These are phyloP conservation scores for Drosophila meridiana DNA, from an alignment of 2,888 invertebrate genomes.

Conservation along the genomic window DNA sequence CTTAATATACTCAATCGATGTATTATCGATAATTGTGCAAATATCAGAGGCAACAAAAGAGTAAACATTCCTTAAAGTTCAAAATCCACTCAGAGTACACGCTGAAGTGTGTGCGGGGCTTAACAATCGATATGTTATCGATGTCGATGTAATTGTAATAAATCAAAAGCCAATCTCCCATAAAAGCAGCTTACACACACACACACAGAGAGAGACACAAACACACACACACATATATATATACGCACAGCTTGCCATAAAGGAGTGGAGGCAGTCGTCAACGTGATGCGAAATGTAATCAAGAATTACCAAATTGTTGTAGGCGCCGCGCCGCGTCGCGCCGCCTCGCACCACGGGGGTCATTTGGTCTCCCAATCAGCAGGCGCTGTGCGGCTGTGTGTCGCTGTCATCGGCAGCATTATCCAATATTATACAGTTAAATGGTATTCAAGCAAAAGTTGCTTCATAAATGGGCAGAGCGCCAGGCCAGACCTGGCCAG, in stretches of 20 bases:
- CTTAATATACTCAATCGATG: not conserved
- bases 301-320: conserved; percentile 61
- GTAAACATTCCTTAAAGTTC: not conserved
- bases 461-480: conserved; percentile 57
- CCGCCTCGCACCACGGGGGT: conserved; percentile 3
- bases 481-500: conserved; percentile 26
- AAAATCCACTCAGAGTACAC: not conserved
- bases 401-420: conserved; percentile 56
- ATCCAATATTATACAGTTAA: conserved; percentile 67
- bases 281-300: conserved; percentile 52
- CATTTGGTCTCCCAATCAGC: conserved; percentile 29
- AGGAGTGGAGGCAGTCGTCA: conserved; percentile 8
- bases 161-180: conserved; percentile 1
- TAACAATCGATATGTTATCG: conserved; percentile 21
- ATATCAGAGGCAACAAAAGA: not conserved
- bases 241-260: not conserved
- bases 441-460: conserved; percentile 55
- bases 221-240: conserved; percentile 8
- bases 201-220: conserved; percentile 5
- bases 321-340: conserved; percentile 17
- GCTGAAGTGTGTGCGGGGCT: not conserved
- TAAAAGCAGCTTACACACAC: conserved; percentile 8
- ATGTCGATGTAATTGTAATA: conserved; percentile 7
- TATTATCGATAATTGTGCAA: not conserved
- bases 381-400: conserved; percentile 10